Evolutionary conservation across 2,888 invertebrate genomes (phyloP), one percentile per base, ranked within the genome.

Genomic region (Limnephilus rhombicus): DNA sequence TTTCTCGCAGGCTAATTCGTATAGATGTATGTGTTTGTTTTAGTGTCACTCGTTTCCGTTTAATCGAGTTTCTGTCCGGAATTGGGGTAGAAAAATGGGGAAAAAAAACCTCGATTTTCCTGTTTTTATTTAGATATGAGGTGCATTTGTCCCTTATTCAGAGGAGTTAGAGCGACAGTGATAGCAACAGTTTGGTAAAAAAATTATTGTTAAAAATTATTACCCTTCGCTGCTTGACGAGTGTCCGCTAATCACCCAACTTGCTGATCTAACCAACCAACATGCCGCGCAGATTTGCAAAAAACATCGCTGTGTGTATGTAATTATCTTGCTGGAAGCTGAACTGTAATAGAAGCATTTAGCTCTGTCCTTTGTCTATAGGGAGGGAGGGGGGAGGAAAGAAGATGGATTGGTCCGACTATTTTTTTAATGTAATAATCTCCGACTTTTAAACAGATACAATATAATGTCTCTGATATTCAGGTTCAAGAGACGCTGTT

Each of bases 391-490:
- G 5, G 81, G 13, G n/a, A 24, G 85, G 37, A 11, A 29, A 37
- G 12, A 85, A 85, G 85, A 85, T 85, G 45, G 85, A 85, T 85
- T n/a, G 82, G 85, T 41, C 34, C 5, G 45, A 9, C 41, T 18
- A 4, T 31, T 15, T 82, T 82, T 82, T 15, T 13, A 31, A 29
- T 13, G 15, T 18, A 34, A 34, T 82, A 82, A 82, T 82, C 18
- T 31, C 34, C 4, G 31, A 34, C 82, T 34, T 82, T 15, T 15
- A 5, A 82, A 34, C 34, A 4, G 82, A 82, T 18, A 82, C 82
- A 34, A 68, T 68, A 24, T 68, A 24, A 9, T n/a, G 9, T 68
- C 68, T 68, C 24, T 9, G 68, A 24, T 68, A 68, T 68, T 68
- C 0, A 9, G 24, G 68, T 68, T 24, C 2, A 68, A 68, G 24